Evolutionary conservation across 2,797 vertebrate genomes (phyloP), one percentile per base, ranked within the genome.

Genomic region (Stomatorhinus walkeri): DNA sequence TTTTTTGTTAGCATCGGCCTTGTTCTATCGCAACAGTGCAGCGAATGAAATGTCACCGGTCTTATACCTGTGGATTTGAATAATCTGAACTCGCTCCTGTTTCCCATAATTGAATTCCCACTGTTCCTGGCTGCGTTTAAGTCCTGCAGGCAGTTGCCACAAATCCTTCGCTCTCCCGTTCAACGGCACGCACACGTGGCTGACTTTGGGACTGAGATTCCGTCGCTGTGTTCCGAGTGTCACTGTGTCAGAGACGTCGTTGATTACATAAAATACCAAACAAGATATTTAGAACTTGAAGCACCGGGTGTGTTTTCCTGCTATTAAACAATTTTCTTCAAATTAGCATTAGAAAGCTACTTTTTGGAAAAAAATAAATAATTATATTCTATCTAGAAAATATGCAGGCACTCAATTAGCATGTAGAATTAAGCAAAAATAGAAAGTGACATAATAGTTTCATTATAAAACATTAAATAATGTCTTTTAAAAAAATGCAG

Each of bases 381-480:
- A 68, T 40, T 46, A 89, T 81, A 85, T 48, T 61, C 88, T 79
- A 43, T 87, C 79, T 87, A 56, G 89, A 89, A 87, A 89, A 89
- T 85, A 85, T 89, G 85, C 85, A 89, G 87, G 85, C 64, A 76
- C 36, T 64, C 51, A 87, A 79, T 89, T 89, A 79, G n/a, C 32
- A 87, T 89, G 49, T 43, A 87, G 89, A 87, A 81, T 40, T 87
- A 87, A 89, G 59, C 49, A 89, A 81, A 87, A 87, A 89, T 89
- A 89, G 64, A 51, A 85, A 85, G 85, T 87, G 85, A 89, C 76
- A 79, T 24, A 87, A 87, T 87, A 87, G 32, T 49, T 87, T 89
- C 68, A 89, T 89, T 89, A 89, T 86, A 87, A 68, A 89, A 87
- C 48, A 89, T 87, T 89, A 89, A 87, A 89, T 89, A 59, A 46